Evolutionary conservation across 2,797 vertebrate species (phyloP), one percentile per base, ranked within the genome.

Genomic region (Clarias laeviceps): DNA sequence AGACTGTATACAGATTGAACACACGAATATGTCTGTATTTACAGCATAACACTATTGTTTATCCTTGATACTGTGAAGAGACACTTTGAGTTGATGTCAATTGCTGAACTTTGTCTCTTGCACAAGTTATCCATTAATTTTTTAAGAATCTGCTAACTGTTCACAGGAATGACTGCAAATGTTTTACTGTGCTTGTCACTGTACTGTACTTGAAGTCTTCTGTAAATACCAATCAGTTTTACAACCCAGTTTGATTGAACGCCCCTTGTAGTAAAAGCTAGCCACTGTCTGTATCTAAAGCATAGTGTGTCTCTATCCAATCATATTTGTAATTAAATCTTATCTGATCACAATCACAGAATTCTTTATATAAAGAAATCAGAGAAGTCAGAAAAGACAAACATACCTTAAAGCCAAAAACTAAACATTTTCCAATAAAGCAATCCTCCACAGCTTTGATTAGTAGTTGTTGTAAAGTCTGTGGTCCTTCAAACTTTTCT

Each of bases 361-460:
- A 24, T 62, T 61, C 4, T 37, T 37, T 20, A 69, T 22, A 69
- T 8, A 22, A 40, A 50, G 32, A 22, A 68, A n/a, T 54, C 14
- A 56, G 1, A 57, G 24, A 24, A 57, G 20, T 62, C n/a, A 7
- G 54, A 14, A 72, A 1, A 82, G 76, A 66, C 7, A 72, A 24
- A 37, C 65, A 62, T 95, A 99, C 98, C 97, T 97, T 97, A 79
- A 99, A 91, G 88, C 96, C 96, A 94, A 99, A 99, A 87, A 97
- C 86, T 88, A 99, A 97, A 90, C 90, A 95, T 93, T 92, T 97
- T 84, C 97, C 97, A 85, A 97, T 86, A 89, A 99, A 98, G 94
- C 96, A 98, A 78, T 94, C 93, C 91, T 97, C 90, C 0, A 97
- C 96, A 24, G 98, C 97, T 93, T 95, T 95, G 87, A 89, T 86